phyloP scores from a whole-genome alignment of 1,140 invertebrate genomes.

The Vollenhovia emeryi region DNA sequence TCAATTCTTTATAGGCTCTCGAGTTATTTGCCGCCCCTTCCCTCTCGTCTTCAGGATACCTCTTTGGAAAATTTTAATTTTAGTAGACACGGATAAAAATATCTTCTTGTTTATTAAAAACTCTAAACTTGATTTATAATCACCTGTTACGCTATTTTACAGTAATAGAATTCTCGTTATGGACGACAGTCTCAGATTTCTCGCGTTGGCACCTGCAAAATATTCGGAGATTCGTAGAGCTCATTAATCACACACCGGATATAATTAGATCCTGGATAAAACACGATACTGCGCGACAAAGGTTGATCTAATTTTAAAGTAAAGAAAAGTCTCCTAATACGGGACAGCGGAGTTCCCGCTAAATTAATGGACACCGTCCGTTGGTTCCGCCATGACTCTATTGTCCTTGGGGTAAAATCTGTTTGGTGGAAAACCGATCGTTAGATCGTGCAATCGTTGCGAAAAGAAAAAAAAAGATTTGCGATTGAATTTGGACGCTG shows the following conservation, averaged over 20 bases:
- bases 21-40: background rate
- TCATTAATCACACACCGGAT: background rate
- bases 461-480: no score
- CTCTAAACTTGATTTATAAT: background rate
- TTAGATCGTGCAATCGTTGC: no score
- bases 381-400: no score
- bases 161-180: background rate
- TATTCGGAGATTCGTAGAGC: background rate
- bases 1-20: background rate
- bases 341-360: no score
- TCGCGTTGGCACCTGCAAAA: background rate
- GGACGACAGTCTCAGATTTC: background rate
- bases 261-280: background rate
- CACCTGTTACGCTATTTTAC: background rate
- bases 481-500: no score
- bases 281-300: background rate
- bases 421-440: no score
- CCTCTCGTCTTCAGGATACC: background rate
- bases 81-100: constrained; percentile 13
- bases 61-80: constrained; percentile 11
- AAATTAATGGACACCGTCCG: no score
- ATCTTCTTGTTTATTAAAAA: constrained; percentile 22
- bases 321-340: no score
- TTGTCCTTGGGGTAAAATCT: no score
- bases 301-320: background rate